Conservation (phyloP, 2,113 vertebrate genomes). For the Axis porcinus region DNA sequence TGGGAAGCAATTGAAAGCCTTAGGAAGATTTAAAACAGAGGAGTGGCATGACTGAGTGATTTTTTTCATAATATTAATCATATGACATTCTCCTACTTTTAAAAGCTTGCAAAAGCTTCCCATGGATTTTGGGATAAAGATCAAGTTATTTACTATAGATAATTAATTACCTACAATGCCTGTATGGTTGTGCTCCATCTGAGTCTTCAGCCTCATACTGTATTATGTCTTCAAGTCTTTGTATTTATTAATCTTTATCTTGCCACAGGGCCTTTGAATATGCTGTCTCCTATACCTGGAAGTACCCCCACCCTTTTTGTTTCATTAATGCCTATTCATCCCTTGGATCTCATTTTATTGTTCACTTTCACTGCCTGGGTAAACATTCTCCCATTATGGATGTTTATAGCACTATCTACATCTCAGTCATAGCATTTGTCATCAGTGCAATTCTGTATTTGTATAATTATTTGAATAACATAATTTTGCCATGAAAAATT, state of each 20-base stretch:
- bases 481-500: neutral
- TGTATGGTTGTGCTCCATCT: neutral
- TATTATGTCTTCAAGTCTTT: neutral
- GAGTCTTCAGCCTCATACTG: neutral
- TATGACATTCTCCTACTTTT: neutral
- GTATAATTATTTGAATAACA: neutral
- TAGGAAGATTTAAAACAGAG: neutral
- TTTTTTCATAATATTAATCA: neutral
- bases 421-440: neutral
- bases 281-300: neutral
- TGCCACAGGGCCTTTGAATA: neutral
- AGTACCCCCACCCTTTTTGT: neutral
- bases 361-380: neutral
- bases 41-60: neutral
- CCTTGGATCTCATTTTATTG: neutral
- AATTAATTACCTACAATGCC: neutral
- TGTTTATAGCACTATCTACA: neutral
- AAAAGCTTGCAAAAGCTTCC: neutral
- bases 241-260: neutral
- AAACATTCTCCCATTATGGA: neutral
- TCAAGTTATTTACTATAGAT: neutral
- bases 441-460: neutral
- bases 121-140: neutral
- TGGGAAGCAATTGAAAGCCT: neutral
- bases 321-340: neutral